Evolutionary conservation across 2,888 invertebrate genomes (phyloP).

Genomic region (Ametastegia equiseti): DNA sequence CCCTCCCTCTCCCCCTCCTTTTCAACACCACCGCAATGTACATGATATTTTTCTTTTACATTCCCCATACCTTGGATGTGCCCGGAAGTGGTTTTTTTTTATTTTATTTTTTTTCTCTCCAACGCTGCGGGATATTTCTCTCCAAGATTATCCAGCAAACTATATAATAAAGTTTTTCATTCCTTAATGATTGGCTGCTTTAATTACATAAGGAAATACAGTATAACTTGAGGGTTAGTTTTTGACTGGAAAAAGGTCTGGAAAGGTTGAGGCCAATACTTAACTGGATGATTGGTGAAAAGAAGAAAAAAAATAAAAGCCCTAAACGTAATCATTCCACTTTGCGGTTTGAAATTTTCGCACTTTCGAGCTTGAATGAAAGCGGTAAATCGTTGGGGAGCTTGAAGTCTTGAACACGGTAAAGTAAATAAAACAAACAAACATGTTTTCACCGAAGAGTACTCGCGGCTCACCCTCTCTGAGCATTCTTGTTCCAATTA

Average conservation of each 20-base stretch:
- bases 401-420: background rate
- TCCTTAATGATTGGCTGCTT: too few relatives aligned
- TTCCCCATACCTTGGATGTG: background rate
- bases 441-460: slow-evolving; percentile 22
- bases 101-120: background rate
- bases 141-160: background rate
- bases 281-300: background rate
- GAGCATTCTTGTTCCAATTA: slow-evolving; percentile 43
- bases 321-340: background rate
- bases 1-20: too few relatives aligned
- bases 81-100: background rate
- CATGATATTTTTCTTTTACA: slow-evolving; percentile 22
- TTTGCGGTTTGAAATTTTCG: background rate
- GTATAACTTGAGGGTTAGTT: background rate
- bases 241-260: background rate
- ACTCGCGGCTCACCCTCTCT: background rate
- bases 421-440: slow-evolving; percentile 42
- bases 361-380: background rate
- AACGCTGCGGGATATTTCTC: background rate
- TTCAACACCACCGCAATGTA: background rate
- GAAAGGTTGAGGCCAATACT: background rate
- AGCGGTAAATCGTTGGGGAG: slow-evolving; percentile 17
- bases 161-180: too few relatives aligned
- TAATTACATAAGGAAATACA: too few relatives aligned
- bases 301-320: background rate